Base-by-base conservation (phyloP, 1,140 invertebrate species). In the Globodera rostochiensis region DNA sequence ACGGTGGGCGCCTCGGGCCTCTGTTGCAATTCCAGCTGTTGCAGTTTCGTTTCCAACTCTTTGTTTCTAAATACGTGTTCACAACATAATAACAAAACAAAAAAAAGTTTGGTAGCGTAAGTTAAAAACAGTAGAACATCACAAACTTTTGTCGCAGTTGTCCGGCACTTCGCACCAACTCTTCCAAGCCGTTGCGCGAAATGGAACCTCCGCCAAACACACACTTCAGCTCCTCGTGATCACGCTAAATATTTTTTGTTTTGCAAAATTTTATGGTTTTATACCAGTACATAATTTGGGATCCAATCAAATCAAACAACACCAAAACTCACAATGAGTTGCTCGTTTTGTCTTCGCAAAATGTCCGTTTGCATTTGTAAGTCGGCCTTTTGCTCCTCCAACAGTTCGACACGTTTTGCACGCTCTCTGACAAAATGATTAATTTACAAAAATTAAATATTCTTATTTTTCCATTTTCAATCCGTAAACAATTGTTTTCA, bases 371-470 rank as follows among this genome's bases (percentile, higher is more conserved):
- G 81, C 36, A 45, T 47, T 49, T 82, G 53, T 21, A 82, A 45
- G 67, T 82, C 81, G 19, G 47, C 75, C 46, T 82, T 82, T 67
- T 82, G 81, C 60, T 82, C 81, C 67, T 82, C 81, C 57, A 82
- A 67, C 25, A 82, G 64, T 60, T 69, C 71, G 8, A 73, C 69
- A 25, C 83, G 21, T 53, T 69, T 82, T 11, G 81, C 80, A 3
- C 73, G 69, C 46, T 73, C 80, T 9, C 81, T 82, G 25, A 13
- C 36, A 81, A 82, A 82, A 73, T 71, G 45, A 36, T 80, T 60
- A 47, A 80, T 57, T 45, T 5, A 53, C 49, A 57, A 36, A 36
- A 13, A 15, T 45, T 11, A 79, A 80, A 45, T 57, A 36, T 79
- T 15, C 7, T 45, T 21, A 57, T 50, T 25, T 71, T 4, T 45